Percentiles rank a stretch among this genome's conserved stretches.
phyloP scores from a whole-genome alignment of 2,113 vertebrate genomes.

The Natator depressus region DNA sequence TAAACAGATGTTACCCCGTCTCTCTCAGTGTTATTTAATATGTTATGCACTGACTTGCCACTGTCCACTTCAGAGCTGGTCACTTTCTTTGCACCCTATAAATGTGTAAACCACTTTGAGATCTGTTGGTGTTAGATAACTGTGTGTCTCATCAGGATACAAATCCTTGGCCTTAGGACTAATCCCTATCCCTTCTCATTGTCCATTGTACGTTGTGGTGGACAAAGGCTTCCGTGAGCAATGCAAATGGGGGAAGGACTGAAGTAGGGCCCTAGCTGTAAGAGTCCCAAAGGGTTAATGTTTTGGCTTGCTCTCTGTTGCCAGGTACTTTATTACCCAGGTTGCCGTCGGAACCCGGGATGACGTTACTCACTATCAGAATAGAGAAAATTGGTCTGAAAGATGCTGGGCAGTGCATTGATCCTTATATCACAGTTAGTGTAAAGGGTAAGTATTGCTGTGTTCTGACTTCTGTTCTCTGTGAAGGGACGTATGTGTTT shows the following conservation, averaged over 20 bases:
- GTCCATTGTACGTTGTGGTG: background rate
- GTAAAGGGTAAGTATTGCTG: constrained; percentile 88
- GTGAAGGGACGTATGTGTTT: background rate
- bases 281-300: constrained; percentile 7
- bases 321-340: constrained; percentile 95
- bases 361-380: constrained; percentile 93
- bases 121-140: background rate
- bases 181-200: background rate
- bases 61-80: background rate
- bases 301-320: constrained; percentile 40
- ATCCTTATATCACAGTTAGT: constrained; percentile 96
- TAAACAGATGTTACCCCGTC: background rate
- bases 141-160: background rate
- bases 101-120: background rate
- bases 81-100: background rate
- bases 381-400: constrained; percentile 98
- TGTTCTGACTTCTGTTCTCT: background rate
- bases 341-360: constrained; percentile 95
- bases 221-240: background rate
- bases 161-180: background rate
- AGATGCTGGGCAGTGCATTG: constrained; percentile 97
- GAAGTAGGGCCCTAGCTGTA: background rate
- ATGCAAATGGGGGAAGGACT: background rate
- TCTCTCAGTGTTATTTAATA: background rate
- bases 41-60: background rate